Evolutionary conservation across 2,113 vertebrate genomes (phyloP), one percentile per base, ranked within the genome.

Genomic region (Theristicus caerulescens): DNA sequence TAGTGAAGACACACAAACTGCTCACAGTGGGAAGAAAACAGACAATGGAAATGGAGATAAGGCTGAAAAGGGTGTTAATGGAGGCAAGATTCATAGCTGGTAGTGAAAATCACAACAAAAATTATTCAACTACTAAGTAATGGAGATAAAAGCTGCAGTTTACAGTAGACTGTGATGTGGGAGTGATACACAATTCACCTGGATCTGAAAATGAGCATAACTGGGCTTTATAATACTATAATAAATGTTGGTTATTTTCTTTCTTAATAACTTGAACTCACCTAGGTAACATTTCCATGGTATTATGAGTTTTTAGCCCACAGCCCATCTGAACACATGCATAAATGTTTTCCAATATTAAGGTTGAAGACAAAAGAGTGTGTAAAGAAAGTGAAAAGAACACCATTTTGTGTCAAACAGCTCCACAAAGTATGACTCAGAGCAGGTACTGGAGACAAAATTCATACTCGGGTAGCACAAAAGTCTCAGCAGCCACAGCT

Each of bases 171-270:
- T 51, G 13, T 69, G 54, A 77, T 64, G 67, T 40, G 87, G 65
- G 34, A 94, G 24, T 55, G 59, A 88, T 38, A 86, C 14, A 55
- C 38, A 76, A 38, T 57, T 76, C 87, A 85, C 78, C 73, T 71
- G 74, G 96, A 94, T 77, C 61, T 86, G 83, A 89, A 92, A 89
- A 81, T 90, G 54, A 49, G 44, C 34, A 82, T 84, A 92, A 94
- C 40, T 97, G 54, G 52, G 7, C 62, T 93, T 86, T 24, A 52
- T n/a, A 77, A 64, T 66, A 86, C 11, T 85, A 11, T 58, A 93
- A 81, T 88, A 94, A 94, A 74, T 90, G 47, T 81, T 86, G 46
- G 15, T 49, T 94, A 25, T 89, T 95, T 96, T 95, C 82, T 92
- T 94, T 95, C 92, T 87, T 93, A 76, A 64, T 64, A 77, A 67